Conservation (phyloP, 2,888 invertebrate species). For the Spodoptera littoralis region DNA sequence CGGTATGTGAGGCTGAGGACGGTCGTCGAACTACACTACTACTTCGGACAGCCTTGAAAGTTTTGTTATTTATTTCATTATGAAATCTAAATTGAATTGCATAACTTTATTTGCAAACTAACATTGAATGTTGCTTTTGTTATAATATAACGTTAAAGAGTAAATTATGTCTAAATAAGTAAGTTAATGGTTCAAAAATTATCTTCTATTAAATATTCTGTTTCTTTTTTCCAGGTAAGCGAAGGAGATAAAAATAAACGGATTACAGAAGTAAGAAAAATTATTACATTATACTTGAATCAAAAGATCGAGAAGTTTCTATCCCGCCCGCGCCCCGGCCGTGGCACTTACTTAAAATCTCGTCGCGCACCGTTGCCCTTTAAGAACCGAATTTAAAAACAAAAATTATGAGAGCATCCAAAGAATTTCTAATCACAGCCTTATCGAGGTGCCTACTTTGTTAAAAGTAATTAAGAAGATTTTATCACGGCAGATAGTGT, state of each 20-base stretch:
- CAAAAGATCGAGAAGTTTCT: conserved; percentile 34
- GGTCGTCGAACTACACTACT: not conserved
- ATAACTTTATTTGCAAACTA: no score
- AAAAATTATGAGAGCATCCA: conserved; percentile 60
- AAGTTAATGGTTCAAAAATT: no score
- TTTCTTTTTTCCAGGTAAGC: conserved; percentile 53
- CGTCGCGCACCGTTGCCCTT: conserved; percentile 42
- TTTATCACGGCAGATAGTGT: conserved; percentile 72
- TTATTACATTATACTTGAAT: conserved; percentile 23
- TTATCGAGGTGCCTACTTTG: conserved; percentile 57
- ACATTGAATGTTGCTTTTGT: no score
- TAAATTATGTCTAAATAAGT: no score
- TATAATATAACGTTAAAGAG: no score
- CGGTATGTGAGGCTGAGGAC: not conserved
- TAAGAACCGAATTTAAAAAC: conserved; percentile 52
- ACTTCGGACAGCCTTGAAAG: not conserved
- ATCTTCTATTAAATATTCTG: not conserved
- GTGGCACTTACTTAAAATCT: conserved; percentile 46
- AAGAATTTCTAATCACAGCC: conserved; percentile 66
- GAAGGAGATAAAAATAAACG: conserved; percentile 7
- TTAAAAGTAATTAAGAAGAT: conserved; percentile 75
- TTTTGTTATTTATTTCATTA: not conserved
- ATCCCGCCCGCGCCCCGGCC: conserved; percentile 37
- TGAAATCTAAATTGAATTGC: no score
- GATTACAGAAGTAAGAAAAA: conserved; percentile 26